These are phyloP conservation scores for Hartigia nigra DNA, from an alignment of 2,888 invertebrate species.

Conservation along the genomic window DNA sequence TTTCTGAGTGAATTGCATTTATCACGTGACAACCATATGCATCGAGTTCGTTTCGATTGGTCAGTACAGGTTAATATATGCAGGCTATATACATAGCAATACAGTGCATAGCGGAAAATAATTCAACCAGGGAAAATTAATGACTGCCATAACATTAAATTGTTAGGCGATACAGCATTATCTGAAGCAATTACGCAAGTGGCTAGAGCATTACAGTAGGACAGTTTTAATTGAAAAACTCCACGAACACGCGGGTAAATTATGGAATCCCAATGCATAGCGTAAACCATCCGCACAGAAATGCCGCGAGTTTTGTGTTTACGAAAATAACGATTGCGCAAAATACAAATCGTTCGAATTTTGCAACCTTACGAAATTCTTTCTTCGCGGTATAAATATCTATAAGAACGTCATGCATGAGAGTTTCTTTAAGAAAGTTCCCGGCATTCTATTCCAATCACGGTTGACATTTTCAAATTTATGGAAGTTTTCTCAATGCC, in stretches of 20 bases:
- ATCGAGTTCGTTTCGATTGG: neutral
- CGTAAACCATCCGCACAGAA: neutral
- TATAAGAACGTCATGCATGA: neutral
- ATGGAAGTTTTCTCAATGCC: neutral
- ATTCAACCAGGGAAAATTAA: conserved; percentile 24
- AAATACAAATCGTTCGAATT: neutral
- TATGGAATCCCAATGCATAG: neutral
- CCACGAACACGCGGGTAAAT: neutral
- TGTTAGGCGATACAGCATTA: conserved; percentile 23
- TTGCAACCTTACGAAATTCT: neutral
- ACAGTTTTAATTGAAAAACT: neutral
- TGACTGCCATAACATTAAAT: conserved; percentile 16
- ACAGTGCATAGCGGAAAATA: neutral
- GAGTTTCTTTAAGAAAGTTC: neutral
- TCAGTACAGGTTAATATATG: neutral
- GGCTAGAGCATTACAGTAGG: neutral
- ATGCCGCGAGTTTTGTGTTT: neutral
- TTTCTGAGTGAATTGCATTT: neutral
- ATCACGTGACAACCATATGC: neutral
- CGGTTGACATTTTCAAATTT: neutral
- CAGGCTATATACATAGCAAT: neutral
- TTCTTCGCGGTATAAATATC: neutral
- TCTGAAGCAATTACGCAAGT: conserved; percentile 20
- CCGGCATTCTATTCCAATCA: neutral
- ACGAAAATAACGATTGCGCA: neutral